These are phyloP conservation scores for Parazoanthus atlanticus DNA, from an alignment of 92 coral and sea anemone genomes.

Conservation along the genomic window DNA sequence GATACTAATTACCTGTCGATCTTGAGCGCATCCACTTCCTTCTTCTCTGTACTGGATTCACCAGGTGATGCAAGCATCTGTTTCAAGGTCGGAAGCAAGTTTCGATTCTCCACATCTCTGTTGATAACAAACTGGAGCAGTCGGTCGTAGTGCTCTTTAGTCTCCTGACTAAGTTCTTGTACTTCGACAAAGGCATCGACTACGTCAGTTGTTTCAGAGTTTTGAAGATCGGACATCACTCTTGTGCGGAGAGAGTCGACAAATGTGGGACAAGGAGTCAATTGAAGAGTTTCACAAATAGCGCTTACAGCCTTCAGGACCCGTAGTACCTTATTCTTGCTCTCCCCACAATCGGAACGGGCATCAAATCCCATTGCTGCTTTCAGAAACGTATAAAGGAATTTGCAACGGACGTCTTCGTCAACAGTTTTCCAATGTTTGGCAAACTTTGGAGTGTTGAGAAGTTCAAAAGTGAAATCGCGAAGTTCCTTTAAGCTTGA, in stretches of 20 bases:
- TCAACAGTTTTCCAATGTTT: conserved; percentile 19
- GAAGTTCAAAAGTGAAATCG: conserved; percentile 3
- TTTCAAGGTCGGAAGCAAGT: neutral
- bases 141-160: neutral
- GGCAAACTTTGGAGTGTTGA: neutral
- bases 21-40: neutral
- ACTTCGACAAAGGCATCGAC: conserved; percentile 22
- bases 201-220: conserved; percentile 3
- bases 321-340: neutral
- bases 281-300: neutral
- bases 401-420: neutral
- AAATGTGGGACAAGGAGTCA: neutral
- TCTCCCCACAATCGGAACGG: neutral
- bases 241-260: neutral
- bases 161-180: neutral
- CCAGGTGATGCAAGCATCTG: neutral
- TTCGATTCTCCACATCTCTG: neutral
- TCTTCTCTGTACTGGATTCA: conserved; percentile 9
- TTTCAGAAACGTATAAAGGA: neutral
- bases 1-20: neutral
- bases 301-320: conserved; percentile 1
- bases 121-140: neutral
- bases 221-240: neutral
- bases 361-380: neutral
- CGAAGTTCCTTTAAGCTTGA: conserved; percentile 24